These are phyloP conservation scores for Drosophila falleni DNA, from an alignment of 2,888 invertebrate genomes.

Conservation along the genomic window DNA sequence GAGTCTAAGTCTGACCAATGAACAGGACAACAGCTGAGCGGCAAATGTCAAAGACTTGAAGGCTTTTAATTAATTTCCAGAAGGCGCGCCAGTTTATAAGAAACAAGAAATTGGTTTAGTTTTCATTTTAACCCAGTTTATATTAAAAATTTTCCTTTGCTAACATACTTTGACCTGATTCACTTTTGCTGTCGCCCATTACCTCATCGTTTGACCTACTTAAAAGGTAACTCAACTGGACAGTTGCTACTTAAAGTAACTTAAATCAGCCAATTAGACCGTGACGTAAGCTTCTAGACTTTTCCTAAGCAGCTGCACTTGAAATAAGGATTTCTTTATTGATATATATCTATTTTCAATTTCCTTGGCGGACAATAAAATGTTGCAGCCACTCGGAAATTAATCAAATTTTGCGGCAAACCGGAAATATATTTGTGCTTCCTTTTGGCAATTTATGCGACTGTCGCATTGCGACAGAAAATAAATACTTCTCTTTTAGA, in stretches of 20 bases:
- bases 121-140: conserved; percentile 26
- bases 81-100: conserved; percentile 6
- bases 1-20: neutral
- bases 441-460: conserved; percentile 44
- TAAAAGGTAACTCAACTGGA: conserved; percentile 18
- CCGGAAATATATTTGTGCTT: conserved; percentile 42
- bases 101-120: neutral
- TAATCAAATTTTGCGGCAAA: conserved; percentile 41
- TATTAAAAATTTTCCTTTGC: neutral
- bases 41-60: conserved; percentile 39
- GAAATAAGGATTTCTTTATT: neutral
- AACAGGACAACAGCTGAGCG: conserved; percentile 37
- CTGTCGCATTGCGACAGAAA: conserved; percentile 45
- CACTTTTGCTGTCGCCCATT: conserved; percentile 1
- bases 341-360: conserved; percentile 50
- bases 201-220: neutral
- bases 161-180: conserved; percentile 32
- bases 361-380: conserved; percentile 43
- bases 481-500: conserved; percentile 14
- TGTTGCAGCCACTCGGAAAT: conserved; percentile 39
- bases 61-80: conserved; percentile 33
- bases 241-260: conserved; percentile 16
- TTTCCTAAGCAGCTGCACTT: neutral
- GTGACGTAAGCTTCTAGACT: neutral
- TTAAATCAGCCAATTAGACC: conserved; percentile 11